Evolutionary conservation across 2,113 vertebrate species (phyloP).

Genomic region (Mormoops blainvillei): DNA sequence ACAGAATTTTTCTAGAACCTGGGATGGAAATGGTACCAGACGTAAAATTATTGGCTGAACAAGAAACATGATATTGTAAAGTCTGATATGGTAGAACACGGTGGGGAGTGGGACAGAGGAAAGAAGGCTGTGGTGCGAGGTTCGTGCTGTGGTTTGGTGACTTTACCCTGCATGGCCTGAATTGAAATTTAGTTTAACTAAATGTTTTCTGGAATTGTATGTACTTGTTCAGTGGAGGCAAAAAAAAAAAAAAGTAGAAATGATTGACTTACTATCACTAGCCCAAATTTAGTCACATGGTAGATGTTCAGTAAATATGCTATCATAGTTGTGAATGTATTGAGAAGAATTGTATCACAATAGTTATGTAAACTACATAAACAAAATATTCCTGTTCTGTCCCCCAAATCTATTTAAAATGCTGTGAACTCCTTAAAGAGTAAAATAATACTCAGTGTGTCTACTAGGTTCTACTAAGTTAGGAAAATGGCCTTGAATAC

Average conservation of each 20-base stretch:
- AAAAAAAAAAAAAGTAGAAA: background rate
- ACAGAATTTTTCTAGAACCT: background rate
- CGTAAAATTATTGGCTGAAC: background rate
- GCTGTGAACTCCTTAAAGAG: background rate
- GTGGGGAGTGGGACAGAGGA: background rate
- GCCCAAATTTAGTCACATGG: background rate
- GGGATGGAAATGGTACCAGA: background rate
- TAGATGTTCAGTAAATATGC: background rate
- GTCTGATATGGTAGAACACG: background rate
- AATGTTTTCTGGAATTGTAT: background rate
- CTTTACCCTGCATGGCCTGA: background rate
- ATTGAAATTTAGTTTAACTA: background rate
- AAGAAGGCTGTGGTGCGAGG: background rate
- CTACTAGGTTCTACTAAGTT: background rate
- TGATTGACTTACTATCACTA: background rate
- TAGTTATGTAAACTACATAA: background rate
- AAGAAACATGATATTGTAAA: background rate
- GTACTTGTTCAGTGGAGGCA: background rate
- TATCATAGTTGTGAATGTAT: background rate
- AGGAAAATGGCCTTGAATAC: background rate
- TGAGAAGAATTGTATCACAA: background rate
- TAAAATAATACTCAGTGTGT: background rate
- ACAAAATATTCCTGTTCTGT: background rate
- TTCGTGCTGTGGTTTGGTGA: background rate
- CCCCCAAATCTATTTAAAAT: background rate